Evolutionary conservation across 2,797 vertebrate genomes (phyloP).

Genomic region (Artibeus jamaicensis): DNA sequence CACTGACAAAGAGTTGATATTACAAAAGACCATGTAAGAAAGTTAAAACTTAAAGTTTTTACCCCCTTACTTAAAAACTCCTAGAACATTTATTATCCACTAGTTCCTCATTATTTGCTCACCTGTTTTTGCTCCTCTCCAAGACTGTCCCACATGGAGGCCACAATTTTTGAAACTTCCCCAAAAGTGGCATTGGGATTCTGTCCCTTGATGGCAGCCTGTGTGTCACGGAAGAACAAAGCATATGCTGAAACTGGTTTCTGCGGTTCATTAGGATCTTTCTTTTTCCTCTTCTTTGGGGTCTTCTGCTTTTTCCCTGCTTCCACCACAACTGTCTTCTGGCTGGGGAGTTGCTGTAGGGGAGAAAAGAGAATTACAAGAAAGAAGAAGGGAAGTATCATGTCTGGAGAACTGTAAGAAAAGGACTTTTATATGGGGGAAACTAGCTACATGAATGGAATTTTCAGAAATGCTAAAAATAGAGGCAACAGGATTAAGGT

Average conservation of each 20-base stretch:
- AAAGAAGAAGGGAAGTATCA: constrained; percentile 44
- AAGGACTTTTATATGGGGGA: constrained; percentile 18
- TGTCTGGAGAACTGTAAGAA: constrained; percentile 27
- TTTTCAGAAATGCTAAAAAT: constrained; percentile 54
- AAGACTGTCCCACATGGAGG: constrained; percentile 97
- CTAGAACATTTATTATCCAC: neutral
- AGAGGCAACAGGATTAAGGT: constrained; percentile 4
- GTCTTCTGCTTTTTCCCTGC: constrained; percentile 80
- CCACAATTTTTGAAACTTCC: constrained; percentile 95
- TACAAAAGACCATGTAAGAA: neutral
- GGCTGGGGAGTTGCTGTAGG: constrained; percentile 69
- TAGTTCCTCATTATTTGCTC: neutral
- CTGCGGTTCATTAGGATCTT: constrained; percentile 93
- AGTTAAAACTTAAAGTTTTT: neutral
- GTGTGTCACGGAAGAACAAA: constrained; percentile 93
- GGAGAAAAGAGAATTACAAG: constrained; percentile 39
- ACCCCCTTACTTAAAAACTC: neutral
- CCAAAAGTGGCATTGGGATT: constrained; percentile 94
- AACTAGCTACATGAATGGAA: neutral
- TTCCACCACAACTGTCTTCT: constrained; percentile 79
- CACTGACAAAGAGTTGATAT: neutral
- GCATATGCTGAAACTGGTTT: constrained; percentile 94
- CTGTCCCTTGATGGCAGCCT: constrained; percentile 94
- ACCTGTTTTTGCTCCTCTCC: constrained; percentile 96
- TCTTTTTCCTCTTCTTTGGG: constrained; percentile 88